Evolutionary conservation across 2,113 vertebrate genomes (phyloP).

Genomic region (Cochlearius cochlearius): DNA sequence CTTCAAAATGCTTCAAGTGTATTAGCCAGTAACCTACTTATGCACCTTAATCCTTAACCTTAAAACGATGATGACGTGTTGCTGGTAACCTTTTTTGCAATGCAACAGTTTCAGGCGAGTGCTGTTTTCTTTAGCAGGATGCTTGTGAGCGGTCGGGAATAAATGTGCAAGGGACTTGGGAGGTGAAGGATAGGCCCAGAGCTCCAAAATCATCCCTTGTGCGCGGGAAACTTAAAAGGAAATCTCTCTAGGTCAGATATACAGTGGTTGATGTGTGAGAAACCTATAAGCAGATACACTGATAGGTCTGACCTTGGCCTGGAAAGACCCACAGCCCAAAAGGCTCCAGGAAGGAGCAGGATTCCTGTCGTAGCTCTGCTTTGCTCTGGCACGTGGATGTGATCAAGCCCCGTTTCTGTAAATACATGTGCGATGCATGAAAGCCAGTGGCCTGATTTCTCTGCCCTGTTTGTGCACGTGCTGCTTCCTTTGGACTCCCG

Average conservation of each 20-base stretch:
- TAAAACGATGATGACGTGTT: background rate
- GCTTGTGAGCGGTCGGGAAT: background rate
- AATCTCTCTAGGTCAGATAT: background rate
- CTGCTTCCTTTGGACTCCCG: background rate
- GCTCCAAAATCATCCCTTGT: background rate
- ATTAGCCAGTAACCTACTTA: background rate
- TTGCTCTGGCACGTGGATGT: too few relatives aligned
- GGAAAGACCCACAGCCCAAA: background rate
- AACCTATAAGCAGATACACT: fast-evolving
- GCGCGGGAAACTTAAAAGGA: background rate
- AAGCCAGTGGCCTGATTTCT: background rate
- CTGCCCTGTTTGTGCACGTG: background rate
- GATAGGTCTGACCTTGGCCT: background rate
- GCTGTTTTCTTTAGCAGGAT: background rate
- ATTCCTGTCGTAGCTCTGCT: background rate
- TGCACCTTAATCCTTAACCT: background rate
- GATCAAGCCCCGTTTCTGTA: background rate
- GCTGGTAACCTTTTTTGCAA: background rate
- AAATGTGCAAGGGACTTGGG: background rate
- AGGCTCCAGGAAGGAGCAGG: background rate
- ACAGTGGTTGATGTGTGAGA: background rate
- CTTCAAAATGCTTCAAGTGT: background rate
- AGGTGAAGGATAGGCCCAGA: background rate
- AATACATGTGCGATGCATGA: fast-evolving
- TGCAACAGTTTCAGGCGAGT: fast-evolving